Conservation (phyloP, 2,113 vertebrate species). For the Manacus vitellinus region DNA sequence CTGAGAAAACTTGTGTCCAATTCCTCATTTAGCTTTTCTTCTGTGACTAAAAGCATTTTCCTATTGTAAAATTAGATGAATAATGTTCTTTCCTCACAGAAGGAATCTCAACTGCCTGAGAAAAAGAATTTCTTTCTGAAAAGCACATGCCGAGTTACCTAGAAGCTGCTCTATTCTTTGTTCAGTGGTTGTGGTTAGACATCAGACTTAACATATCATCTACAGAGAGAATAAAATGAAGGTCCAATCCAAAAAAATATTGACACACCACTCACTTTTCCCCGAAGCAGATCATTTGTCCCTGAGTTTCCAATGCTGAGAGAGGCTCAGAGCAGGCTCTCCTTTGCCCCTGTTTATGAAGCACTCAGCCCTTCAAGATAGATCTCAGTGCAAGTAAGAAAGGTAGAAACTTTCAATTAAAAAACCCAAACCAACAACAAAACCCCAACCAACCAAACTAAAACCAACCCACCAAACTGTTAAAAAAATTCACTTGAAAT, state of each 20-base stretch:
- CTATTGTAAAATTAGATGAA: neutral
- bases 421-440: neutral
- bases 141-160: neutral
- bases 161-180: neutral
- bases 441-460: neutral
- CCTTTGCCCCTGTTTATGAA: neutral
- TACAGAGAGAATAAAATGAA: neutral
- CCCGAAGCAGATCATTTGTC: neutral
- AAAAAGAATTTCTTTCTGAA: neutral
- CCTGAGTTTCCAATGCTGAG: neutral
- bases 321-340: neutral
- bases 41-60: neutral
- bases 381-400: neutral
- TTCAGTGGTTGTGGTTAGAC: neutral
- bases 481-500: neutral
- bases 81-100: neutral
- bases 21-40: neutral
- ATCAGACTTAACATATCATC: neutral
- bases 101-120: neutral
- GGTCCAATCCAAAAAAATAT: neutral
- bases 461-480: neutral
- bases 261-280: neutral
- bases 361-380: neutral
- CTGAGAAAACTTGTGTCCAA: neutral
- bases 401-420: neutral